These are phyloP conservation scores for Diplodus sargus DNA, from an alignment of 2,797 vertebrate genomes.

Conservation along the genomic window DNA sequence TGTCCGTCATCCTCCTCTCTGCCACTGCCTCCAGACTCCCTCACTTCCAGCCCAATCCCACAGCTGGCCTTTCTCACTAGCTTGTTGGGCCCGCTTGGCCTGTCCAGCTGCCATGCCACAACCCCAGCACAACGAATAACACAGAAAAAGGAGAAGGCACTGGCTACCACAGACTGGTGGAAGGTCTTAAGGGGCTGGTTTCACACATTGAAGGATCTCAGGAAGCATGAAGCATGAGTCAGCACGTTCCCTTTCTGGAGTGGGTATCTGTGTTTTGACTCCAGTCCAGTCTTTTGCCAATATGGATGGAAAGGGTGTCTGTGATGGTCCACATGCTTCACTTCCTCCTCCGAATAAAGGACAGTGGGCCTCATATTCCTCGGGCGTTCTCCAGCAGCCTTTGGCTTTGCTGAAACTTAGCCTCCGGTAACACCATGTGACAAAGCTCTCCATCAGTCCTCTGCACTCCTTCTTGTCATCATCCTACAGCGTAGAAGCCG, in stretches of 20 bases:
- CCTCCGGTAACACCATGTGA: too few relatives aligned
- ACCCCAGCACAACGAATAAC: background rate
- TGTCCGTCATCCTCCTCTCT: background rate
- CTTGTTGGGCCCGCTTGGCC: background rate
- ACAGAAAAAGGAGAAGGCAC: background rate
- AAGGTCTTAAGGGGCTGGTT: background rate
- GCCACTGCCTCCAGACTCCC: background rate
- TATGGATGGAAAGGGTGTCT: background rate
- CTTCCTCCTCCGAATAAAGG: too few relatives aligned
- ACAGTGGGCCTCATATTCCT: too few relatives aligned
- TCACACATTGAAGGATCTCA: background rate
- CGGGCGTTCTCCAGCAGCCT: too few relatives aligned
- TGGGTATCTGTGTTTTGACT: background rate
- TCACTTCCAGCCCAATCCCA: background rate
- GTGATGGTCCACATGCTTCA: background rate
- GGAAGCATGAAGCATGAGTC: too few relatives aligned
- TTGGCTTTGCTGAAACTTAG: too few relatives aligned
- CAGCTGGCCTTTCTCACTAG: background rate
- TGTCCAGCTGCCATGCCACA: background rate
- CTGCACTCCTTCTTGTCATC: background rate
- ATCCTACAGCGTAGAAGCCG: background rate
- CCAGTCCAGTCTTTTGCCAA: background rate
- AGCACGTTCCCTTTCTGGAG: background rate
- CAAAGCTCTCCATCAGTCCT: too few relatives aligned
- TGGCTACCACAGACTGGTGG: background rate